A percentile compares a stretch with the other conserved stretches of the same genome.
phyloP scores from a whole-genome alignment of 1,140 invertebrate genomes.

The Mamestra configurata region DNA sequence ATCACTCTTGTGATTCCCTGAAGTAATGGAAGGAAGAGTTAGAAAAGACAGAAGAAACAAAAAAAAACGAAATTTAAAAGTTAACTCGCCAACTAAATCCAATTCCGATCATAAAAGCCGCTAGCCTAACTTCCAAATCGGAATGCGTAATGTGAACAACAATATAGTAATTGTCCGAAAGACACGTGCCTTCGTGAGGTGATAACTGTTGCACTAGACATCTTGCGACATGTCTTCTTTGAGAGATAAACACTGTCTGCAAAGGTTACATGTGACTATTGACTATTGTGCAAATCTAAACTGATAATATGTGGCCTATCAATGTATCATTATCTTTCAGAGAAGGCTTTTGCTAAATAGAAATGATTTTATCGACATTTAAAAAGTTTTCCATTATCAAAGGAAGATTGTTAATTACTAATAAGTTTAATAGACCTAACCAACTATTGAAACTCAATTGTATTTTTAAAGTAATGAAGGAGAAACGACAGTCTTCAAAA shows the following conservation, averaged over 20 bases:
- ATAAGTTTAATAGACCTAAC: too few species aligned
- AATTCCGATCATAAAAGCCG: not conserved
- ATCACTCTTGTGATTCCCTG: too few species aligned
- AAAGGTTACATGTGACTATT: slow-evolving; percentile 6
- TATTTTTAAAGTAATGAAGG: too few species aligned
- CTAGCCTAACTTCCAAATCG: not conserved
- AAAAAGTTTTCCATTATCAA: too few species aligned
- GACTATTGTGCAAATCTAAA: slow-evolving; percentile 14
- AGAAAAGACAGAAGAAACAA: too few species aligned
- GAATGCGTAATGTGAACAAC: slow-evolving; percentile 13
- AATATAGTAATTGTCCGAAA: slow-evolving; percentile 28
- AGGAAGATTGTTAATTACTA: too few species aligned
- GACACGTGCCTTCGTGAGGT: slow-evolving; percentile 5
- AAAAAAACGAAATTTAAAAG: too few species aligned
- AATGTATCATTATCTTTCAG: not conserved
- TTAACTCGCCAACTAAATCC: not conserved
- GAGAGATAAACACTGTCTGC: not conserved
- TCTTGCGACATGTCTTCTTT: not conserved
- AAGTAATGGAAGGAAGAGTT: too few species aligned
- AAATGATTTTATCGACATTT: too few species aligned
- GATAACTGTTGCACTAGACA: not conserved
- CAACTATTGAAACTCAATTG: too few species aligned
- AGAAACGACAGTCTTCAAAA: too few species aligned
- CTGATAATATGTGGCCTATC: not conserved
- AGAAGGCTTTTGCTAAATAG: not conserved